phyloP scores from a whole-genome alignment of 2,888 invertebrate genomes.

The Nudaria mundana region DNA sequence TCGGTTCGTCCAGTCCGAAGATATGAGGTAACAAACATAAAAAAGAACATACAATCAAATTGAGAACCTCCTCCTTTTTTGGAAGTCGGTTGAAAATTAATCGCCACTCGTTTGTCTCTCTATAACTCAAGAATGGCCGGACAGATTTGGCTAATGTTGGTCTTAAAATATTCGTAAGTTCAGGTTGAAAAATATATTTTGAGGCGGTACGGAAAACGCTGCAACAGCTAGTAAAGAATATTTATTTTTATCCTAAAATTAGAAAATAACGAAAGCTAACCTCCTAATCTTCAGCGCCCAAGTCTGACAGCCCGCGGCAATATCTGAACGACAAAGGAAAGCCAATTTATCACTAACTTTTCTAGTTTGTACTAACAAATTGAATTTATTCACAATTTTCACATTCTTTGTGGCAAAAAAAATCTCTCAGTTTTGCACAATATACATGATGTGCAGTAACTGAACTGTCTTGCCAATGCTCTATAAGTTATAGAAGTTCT shows the following conservation, averaged over 20 bases:
- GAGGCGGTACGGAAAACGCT: too few relatives aligned
- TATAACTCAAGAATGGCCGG: too few relatives aligned
- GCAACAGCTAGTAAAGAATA: too few relatives aligned
- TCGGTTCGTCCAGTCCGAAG: too few relatives aligned
- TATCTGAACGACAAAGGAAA: conserved; percentile 8
- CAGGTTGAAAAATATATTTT: too few relatives aligned
- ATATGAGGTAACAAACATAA: too few relatives aligned
- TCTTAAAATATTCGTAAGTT: too few relatives aligned
- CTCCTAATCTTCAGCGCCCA: not conserved
- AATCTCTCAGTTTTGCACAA: conserved; percentile 2
- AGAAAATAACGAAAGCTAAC: not conserved
- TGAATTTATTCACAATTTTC: conserved; percentile 33
- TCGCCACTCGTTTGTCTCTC: too few relatives aligned
- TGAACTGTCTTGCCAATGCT: conserved; percentile 3
- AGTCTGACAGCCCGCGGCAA: conserved; percentile 2
- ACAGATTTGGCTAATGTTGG: too few relatives aligned
- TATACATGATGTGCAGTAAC: conserved; percentile 7
- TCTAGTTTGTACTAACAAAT: conserved; percentile 34
- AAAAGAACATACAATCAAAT: too few relatives aligned
- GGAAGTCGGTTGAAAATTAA: too few relatives aligned
- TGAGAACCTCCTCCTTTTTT: too few relatives aligned
- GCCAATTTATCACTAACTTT: conserved; percentile 28
- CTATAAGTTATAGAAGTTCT: conserved; percentile 2
- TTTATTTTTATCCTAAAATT: not conserved
- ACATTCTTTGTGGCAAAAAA: conserved; percentile 2